Evolutionary conservation across 2,113 vertebrate genomes (phyloP).

Genomic region (Otocyon megalotis): DNA sequence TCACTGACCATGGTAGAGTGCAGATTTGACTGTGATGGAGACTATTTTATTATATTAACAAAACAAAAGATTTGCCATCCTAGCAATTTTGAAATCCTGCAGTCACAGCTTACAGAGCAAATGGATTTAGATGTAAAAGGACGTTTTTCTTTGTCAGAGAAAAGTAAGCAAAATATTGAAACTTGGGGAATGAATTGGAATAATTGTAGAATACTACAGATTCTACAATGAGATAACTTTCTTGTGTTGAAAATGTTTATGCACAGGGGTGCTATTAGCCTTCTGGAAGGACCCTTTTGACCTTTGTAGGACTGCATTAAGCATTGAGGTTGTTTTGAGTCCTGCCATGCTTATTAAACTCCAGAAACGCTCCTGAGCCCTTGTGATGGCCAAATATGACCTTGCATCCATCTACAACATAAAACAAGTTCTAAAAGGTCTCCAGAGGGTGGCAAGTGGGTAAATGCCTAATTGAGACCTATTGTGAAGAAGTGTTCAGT

Average conservation of each 20-base stretch:
- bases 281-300: not conserved
- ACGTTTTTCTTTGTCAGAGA: conserved; percentile 66
- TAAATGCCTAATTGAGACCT: not conserved
- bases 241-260: not conserved
- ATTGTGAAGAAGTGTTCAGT: not conserved
- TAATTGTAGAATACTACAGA: conserved; percentile 15
- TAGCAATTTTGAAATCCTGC: conserved; percentile 55
- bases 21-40: conserved; percentile 59
- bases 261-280: not conserved
- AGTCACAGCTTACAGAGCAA: conserved; percentile 37
- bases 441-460: not conserved
- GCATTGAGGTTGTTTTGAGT: not conserved
- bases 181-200: conserved; percentile 43
- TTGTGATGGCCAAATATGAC: not conserved
- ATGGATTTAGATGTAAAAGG: conserved; percentile 32
- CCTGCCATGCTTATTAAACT: not conserved
- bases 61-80: conserved; percentile 67
- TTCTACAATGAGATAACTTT: not conserved
- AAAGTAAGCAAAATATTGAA: conserved; percentile 67
- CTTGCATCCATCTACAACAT: not conserved
- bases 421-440: not conserved
- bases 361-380: not conserved
- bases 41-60: conserved; percentile 57
- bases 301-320: not conserved
- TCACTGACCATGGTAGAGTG: conserved; percentile 61